These are phyloP conservation scores for Acromyrmex echinatior DNA, from an alignment of 1,140 invertebrate species.

Conservation along the genomic window DNA sequence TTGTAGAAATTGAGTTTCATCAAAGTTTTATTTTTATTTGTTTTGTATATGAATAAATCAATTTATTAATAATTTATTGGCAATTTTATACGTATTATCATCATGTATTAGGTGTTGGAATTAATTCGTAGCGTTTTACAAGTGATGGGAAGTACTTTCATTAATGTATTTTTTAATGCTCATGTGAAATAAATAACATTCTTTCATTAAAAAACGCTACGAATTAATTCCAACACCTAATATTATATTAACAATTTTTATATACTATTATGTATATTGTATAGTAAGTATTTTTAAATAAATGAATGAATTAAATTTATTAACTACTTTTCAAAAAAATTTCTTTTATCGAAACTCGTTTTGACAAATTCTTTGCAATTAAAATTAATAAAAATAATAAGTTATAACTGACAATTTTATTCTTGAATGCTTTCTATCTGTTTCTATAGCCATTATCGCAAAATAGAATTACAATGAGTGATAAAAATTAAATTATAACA, in stretches of 20 bases:
- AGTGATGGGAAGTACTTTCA: too few relatives aligned
- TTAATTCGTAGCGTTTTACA: too few relatives aligned
- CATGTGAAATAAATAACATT: too few relatives aligned
- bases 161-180: too few relatives aligned
- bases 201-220: too few relatives aligned
- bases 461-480: background rate
- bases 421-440: background rate
- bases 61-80: background rate
- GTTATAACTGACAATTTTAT: background rate
- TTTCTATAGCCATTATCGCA: background rate
- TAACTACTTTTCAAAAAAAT: background rate
- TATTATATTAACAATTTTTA: background rate
- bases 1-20: background rate
- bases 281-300: background rate
- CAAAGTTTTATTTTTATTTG: background rate
- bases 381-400: slow-evolving; percentile 10
- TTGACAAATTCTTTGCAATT: background rate
- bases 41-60: background rate
- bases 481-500: background rate
- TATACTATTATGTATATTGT: background rate
- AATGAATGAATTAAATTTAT: background rate
- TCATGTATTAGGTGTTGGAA: too few relatives aligned
- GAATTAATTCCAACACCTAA: too few relatives aligned
- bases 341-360: background rate
- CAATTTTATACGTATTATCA: background rate